Evolutionary conservation across 2,797 vertebrate species (phyloP).

Genomic region (Poeciliopsis gracilis): DNA sequence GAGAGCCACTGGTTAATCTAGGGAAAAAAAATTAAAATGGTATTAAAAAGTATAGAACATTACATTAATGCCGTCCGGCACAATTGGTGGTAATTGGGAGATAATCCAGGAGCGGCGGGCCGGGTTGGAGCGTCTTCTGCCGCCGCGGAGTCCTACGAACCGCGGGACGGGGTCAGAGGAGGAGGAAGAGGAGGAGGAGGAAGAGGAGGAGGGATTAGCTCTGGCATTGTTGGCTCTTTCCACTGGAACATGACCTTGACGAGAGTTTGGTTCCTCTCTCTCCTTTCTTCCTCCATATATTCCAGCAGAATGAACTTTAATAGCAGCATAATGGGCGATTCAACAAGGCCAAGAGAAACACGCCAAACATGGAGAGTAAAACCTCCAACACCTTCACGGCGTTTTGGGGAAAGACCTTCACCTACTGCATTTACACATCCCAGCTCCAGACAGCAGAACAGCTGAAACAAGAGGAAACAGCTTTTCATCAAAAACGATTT

Average conservation of each 20-base stretch:
- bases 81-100: slow-evolving; percentile 88
- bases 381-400: slow-evolving; percentile 61
- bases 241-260: slow-evolving; percentile 84
- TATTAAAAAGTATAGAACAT: slow-evolving; percentile 84
- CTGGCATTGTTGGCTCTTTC: slow-evolving; percentile 80
- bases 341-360: slow-evolving; percentile 67
- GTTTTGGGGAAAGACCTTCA: slow-evolving; percentile 44
- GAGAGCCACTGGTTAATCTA: slow-evolving; percentile 78
- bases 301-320: slow-evolving; percentile 79
- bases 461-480: slow-evolving; percentile 21
- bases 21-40: slow-evolving; percentile 76
- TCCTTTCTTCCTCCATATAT: slow-evolving; percentile 59
- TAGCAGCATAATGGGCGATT: slow-evolving; percentile 73
- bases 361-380: slow-evolving; percentile 56
- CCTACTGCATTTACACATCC: slow-evolving; percentile 36
- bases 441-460: slow-evolving; percentile 19
- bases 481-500: slow-evolving; percentile 23
- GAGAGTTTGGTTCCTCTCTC: slow-evolving; percentile 73
- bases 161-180: slow-evolving; percentile 75
- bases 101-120: slow-evolving; percentile 83
- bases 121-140: slow-evolving; percentile 79
- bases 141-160: slow-evolving; percentile 69
- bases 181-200: slow-evolving; percentile 61
- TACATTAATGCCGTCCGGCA: slow-evolving; percentile 82
- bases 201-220: slow-evolving; percentile 79